These are phyloP conservation scores for Vandiemenella viatica DNA, from an alignment of 2,888 invertebrate genomes.

Conservation along the genomic window DNA sequence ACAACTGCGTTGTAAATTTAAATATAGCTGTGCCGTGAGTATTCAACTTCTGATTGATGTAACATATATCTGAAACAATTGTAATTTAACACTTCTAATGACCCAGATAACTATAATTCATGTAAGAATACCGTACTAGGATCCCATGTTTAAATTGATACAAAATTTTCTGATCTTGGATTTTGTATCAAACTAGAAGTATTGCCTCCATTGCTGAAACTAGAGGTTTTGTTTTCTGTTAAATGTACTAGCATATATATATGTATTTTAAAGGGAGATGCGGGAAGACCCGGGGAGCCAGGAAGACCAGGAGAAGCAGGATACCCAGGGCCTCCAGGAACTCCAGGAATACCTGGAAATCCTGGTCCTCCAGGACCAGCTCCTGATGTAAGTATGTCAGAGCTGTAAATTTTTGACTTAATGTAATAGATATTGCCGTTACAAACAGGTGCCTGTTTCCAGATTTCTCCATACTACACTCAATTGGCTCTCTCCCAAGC, in stretches of 20 bases:
- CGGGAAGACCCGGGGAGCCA: conserved; percentile 37
- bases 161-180: too few species aligned
- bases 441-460: conserved; percentile 4
- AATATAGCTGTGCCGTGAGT: too few species aligned
- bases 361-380: conserved; percentile 53
- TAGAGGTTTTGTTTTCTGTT: background rate
- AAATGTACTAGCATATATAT: conserved; percentile 6
- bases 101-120: too few species aligned
- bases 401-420: background rate
- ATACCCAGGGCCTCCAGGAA: conserved; percentile 42
- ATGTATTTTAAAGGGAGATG: conserved; percentile 28
- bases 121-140: too few species aligned
- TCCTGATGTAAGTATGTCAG: conserved; percentile 44
- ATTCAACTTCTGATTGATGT: too few species aligned
- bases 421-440: background rate
- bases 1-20: too few species aligned
- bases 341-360: conserved; percentile 47
- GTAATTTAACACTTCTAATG: too few species aligned
- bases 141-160: too few species aligned
- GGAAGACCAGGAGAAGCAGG: conserved; percentile 46
- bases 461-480: conserved; percentile 58
- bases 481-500: conserved; percentile 52
- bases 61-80: too few species aligned
- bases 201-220: too few species aligned
- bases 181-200: too few species aligned